Percentiles rank a stretch among this genome's conserved stretches.
phyloP scores from a whole-genome alignment of 2,888 invertebrate species.

The Globia sparganii region DNA sequence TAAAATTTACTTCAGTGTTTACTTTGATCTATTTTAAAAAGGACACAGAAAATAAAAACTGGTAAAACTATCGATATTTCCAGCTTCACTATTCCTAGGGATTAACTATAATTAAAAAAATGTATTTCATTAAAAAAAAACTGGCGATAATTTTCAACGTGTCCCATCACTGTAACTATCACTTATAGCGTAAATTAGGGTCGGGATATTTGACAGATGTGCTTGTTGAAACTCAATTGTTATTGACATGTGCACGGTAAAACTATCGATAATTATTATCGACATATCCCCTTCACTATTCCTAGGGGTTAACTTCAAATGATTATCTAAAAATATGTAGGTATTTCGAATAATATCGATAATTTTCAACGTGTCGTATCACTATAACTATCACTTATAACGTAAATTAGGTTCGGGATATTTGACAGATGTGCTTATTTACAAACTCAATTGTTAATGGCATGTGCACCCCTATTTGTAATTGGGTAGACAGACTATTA shows the following conservation, averaged over 20 bases:
- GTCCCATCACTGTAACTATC: constrained; percentile 67
- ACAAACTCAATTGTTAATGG: constrained; percentile 53
- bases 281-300: background rate
- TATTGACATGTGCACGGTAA: no score
- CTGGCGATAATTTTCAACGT: constrained; percentile 17
- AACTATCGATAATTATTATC: constrained; percentile 4
- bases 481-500: constrained; percentile 25
- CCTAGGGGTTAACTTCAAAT: background rate
- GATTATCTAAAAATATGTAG: background rate
- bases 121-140: background rate
- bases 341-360: constrained; percentile 19
- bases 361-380: constrained; percentile 40
- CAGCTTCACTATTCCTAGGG: background rate
- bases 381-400: constrained; percentile 71
- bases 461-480: constrained; percentile 56
- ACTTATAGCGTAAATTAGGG: no score
- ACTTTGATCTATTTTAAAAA: background rate
- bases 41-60: background rate
- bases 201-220: no score
- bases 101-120: background rate
- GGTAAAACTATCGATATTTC: constrained; percentile 6
- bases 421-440: constrained; percentile 69
- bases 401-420: constrained; percentile 67
- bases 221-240: no score
- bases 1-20: constrained; percentile 40